These are phyloP conservation scores for Leptopilina clavipes DNA, from an alignment of 1,140 invertebrate genomes.

Conservation along the genomic window DNA sequence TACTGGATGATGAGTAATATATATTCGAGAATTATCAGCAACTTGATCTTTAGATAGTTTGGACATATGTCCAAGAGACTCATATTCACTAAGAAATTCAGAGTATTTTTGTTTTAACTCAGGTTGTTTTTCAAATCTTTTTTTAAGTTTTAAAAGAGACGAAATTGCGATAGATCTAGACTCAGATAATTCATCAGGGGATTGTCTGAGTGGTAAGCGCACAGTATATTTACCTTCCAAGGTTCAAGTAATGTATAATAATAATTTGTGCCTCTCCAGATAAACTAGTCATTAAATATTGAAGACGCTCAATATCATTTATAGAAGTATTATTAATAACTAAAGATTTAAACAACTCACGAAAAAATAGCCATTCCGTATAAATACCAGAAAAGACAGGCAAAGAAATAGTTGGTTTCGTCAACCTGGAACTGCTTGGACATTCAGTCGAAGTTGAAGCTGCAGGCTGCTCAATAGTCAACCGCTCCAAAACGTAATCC, in stretches of 20 bases:
- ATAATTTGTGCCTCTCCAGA: not conserved
- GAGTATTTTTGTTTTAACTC: conserved; percentile 26
- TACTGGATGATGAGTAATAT: not conserved
- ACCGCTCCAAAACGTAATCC: too few relatives aligned
- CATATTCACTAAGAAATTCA: not conserved
- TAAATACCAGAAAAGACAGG: too few relatives aligned
- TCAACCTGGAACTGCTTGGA: too few relatives aligned
- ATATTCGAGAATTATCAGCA: not conserved
- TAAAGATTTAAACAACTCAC: not conserved
- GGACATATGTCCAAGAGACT: not conserved
- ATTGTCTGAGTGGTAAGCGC: conserved; percentile 21
- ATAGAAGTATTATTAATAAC: not conserved
- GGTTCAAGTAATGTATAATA: too few relatives aligned
- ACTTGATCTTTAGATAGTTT: conserved; percentile 37
- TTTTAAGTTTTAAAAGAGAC: conserved; percentile 40
- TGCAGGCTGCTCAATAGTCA: too few relatives aligned
- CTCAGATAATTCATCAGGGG: conserved; percentile 6
- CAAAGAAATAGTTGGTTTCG: too few relatives aligned
- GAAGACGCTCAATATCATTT: not conserved
- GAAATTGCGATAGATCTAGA: not conserved
- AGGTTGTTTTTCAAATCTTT: conserved; percentile 20
- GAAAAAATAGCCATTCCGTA: not conserved
- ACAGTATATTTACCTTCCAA: conserved; percentile 35
- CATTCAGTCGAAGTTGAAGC: too few relatives aligned
- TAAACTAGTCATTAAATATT: not conserved